Evolutionary conservation across 1,140 invertebrate species (phyloP).

Genomic region (Neuroterus valhalla): DNA sequence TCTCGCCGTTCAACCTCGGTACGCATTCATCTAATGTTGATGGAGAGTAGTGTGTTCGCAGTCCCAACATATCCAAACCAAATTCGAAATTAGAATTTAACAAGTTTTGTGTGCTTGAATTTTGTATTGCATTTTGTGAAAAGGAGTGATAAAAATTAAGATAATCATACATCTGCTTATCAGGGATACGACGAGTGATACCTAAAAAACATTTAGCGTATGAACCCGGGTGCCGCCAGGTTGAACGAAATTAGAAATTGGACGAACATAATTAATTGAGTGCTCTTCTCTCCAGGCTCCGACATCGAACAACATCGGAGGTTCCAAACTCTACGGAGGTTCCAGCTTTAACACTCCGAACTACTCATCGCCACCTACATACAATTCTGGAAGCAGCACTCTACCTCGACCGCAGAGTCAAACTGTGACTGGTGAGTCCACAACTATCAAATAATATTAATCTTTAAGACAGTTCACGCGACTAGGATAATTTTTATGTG

Average conservation of each 20-base stretch:
- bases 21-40: constrained; percentile 8
- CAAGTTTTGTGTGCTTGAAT: not conserved
- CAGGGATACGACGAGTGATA: not conserved
- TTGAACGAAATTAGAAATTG: not conserved
- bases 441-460: not conserved
- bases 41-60: constrained; percentile 39
- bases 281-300: constrained; percentile 58
- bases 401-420: constrained; percentile 71
- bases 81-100: not conserved
- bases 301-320: constrained; percentile 67
- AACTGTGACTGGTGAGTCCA: constrained; percentile 70
- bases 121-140: not conserved
- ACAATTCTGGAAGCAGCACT: constrained; percentile 71
- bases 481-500: no score
- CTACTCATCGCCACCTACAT: constrained; percentile 62
- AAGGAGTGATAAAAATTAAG: not conserved
- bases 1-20: constrained; percentile 25
- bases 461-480: no score
- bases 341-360: constrained; percentile 66
- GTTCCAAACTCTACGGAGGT: constrained; percentile 79
- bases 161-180: not conserved
- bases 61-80: not conserved
- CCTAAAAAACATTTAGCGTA: not conserved
- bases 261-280: constrained; percentile 27
- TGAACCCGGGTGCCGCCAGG: not conserved